Conservation (phyloP, 2,113 vertebrate genomes). For the Bufo gargarizans region DNA sequence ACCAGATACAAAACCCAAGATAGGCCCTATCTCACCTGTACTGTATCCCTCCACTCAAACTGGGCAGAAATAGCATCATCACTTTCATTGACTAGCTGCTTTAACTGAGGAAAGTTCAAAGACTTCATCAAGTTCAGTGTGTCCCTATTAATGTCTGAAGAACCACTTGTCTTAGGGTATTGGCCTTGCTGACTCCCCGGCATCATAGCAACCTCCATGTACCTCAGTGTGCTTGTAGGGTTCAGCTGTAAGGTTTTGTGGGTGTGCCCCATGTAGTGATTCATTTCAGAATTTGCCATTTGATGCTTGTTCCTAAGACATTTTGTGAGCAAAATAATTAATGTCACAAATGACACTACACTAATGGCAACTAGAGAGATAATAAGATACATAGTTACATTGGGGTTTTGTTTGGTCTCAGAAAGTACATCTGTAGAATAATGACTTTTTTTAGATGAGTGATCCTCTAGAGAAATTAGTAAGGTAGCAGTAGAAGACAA, state of each 20-base stretch:
- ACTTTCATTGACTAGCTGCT: slow-evolving; percentile 67
- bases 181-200: slow-evolving; percentile 82
- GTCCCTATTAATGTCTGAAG: slow-evolving; percentile 79
- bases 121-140: slow-evolving; percentile 85
- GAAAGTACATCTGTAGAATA: slow-evolving; percentile 73
- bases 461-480: slow-evolving; percentile 81
- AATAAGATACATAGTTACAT: slow-evolving; percentile 83
- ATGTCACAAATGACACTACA: slow-evolving; percentile 69
- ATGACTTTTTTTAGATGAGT: slow-evolving; percentile 68
- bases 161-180: slow-evolving; percentile 81
- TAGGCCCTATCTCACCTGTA: slow-evolving; percentile 70
- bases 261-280: slow-evolving; percentile 78
- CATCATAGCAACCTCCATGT: slow-evolving; percentile 87
- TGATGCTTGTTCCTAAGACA: slow-evolving; percentile 69
- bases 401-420: slow-evolving; percentile 67
- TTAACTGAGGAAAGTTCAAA: slow-evolving; percentile 68
- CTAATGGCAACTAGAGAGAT: slow-evolving; percentile 76
- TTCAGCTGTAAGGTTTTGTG: slow-evolving; percentile 86
- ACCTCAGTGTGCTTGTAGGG: slow-evolving; percentile 84
- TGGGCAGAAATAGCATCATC: slow-evolving; percentile 61
- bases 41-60: slow-evolving; percentile 67
- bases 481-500: slow-evolving; percentile 74
- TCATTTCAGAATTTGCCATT: slow-evolving; percentile 63
- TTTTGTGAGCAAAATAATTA: slow-evolving; percentile 71
- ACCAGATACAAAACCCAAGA: not conserved